Evolutionary conservation across 2,113 vertebrate genomes (phyloP).

Genomic region (Hippocampus comes): DNA sequence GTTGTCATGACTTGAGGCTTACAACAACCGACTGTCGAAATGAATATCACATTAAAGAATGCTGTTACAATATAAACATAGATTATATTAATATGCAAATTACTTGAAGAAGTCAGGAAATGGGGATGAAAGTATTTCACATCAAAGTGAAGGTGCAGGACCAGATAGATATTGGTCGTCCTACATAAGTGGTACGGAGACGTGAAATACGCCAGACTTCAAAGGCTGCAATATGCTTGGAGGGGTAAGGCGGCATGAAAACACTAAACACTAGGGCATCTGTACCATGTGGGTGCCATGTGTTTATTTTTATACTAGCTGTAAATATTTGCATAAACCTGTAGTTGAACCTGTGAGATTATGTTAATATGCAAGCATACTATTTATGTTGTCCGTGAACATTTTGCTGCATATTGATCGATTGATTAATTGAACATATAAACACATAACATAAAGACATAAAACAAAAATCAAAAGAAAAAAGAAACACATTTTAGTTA

Average conservation of each 20-base stretch:
- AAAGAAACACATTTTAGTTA: no score
- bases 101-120: constrained; percentile 15
- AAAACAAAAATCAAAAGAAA: no score
- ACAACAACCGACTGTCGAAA: neutral
- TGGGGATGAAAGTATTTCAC: constrained; percentile 1
- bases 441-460: no score
- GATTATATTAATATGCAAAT: neutral
- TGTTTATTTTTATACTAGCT: constrained; percentile 14
- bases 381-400: neutral
- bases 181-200: constrained; percentile 34
- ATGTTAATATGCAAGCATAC: neutral
- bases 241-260: constrained; percentile 13
- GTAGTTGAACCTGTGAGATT: neutral
- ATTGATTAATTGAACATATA: no score
- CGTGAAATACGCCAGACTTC: constrained; percentile 34
- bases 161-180: constrained; percentile 26
- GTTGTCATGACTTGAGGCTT: neutral
- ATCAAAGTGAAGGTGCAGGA: constrained; percentile 30
- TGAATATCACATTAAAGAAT: neutral
- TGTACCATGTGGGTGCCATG: constrained; percentile 9
- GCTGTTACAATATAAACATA: neutral
- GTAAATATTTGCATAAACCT: constrained; percentile 7
- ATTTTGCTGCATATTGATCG: neutral
- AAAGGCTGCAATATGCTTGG: constrained; percentile 31
- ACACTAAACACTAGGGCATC: constrained; percentile 25